Evolutionary conservation across 2,888 invertebrate species (phyloP).

Genomic region (Galerucella pusilla): DNA sequence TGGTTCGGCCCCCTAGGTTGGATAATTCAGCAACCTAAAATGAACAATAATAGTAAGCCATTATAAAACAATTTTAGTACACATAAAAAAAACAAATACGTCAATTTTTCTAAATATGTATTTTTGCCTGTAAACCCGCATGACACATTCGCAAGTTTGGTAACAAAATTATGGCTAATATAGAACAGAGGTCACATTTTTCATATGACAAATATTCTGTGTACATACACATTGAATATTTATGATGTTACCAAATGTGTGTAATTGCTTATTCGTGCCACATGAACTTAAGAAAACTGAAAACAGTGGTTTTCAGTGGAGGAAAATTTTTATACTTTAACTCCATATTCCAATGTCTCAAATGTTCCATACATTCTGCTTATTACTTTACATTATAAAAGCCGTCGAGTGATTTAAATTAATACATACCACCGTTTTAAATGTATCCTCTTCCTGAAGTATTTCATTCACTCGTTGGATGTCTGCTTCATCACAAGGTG

Average conservation of each 20-base stretch:
- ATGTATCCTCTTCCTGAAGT: neutral
- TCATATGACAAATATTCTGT: slow-evolving; percentile 3
- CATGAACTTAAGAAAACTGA: neutral
- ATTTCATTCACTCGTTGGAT: neutral
- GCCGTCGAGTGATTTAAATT: neutral
- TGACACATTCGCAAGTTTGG: neutral
- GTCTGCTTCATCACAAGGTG: neutral
- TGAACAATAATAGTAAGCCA: neutral
- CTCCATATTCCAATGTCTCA: slow-evolving; percentile 4
- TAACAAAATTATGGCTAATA: slow-evolving; percentile 1
- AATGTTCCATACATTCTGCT: neutral
- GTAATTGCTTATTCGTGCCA: neutral
- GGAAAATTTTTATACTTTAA: neutral
- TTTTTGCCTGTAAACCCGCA: neutral
- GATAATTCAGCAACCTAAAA: neutral
- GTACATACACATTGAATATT: slow-evolving; percentile 4
- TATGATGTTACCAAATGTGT: neutral
- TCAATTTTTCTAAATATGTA: slow-evolving; percentile 4
- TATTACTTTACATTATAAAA: neutral
- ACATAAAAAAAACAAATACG: neutral
- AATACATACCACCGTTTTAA: neutral
- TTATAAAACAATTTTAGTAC: neutral
- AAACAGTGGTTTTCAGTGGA: neutral
- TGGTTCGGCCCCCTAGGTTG: neutral
- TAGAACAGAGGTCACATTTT: slow-evolving; percentile 2